Percentiles rank a stretch among this genome's conserved stretches.
phyloP scores from a whole-genome alignment of 2,113 vertebrate genomes.

The Isurus oxyrinchus region DNA sequence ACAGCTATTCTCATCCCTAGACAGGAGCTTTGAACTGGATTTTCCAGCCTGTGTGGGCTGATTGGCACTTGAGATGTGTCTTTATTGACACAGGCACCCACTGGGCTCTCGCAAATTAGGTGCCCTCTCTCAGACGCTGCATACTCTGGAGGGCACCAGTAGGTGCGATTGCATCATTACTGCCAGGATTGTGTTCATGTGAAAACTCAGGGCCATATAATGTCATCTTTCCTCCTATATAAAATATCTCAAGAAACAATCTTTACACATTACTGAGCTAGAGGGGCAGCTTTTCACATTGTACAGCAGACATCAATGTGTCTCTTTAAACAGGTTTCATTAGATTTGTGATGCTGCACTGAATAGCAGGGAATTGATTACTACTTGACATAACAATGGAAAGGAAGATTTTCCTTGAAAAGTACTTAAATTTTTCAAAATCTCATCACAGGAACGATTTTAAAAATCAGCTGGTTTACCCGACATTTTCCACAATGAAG shows the following conservation, averaged over 20 bases:
- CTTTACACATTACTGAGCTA: background rate
- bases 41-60: background rate
- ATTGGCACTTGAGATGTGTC: background rate
- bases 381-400: background rate
- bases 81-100: background rate
- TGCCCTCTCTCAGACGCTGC: background rate
- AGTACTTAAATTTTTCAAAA: background rate
- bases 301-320: background rate
- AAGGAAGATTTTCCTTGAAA: background rate
- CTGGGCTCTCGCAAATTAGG: background rate
- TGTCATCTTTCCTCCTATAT: background rate
- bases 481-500: background rate
- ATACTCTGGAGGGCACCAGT: background rate
- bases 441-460: background rate
- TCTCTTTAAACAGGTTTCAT: background rate
- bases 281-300: background rate
- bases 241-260: background rate
- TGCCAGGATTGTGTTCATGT: background rate
- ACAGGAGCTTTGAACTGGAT: background rate
- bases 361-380: conserved; percentile 5
- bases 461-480: background rate
- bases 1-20: background rate
- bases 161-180: background rate
- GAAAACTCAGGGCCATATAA: background rate
- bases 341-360: background rate